Evolutionary conservation across 2,797 vertebrate species (phyloP).

Genomic region (Sphenopsis melanotis): DNA sequence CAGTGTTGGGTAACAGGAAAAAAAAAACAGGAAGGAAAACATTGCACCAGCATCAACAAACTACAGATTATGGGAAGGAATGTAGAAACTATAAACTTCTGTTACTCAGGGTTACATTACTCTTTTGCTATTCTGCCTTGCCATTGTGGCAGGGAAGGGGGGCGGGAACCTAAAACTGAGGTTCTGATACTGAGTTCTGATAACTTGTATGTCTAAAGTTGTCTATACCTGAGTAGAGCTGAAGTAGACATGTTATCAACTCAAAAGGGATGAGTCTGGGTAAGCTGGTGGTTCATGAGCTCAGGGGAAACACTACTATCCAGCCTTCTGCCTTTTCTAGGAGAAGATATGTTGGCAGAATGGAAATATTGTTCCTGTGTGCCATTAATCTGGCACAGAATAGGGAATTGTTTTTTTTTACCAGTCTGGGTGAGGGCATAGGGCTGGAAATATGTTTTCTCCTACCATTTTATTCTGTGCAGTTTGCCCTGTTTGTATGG

Average conservation of each 20-base stretch:
- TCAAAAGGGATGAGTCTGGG: neutral
- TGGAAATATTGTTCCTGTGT: neutral
- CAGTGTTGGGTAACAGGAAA: neutral
- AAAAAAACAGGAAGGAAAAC: slow-evolving; percentile 15
- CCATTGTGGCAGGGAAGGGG: neutral
- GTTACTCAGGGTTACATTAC: neutral
- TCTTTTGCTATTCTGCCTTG: neutral
- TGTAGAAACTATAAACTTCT: neutral
- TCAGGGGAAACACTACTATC: neutral
- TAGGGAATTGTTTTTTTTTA: neutral
- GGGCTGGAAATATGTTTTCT: neutral
- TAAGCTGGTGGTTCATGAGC: neutral
- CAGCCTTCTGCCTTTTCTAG: neutral
- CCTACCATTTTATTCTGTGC: neutral
- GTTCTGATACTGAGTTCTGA: neutral
- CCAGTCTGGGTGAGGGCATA: neutral
- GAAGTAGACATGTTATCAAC: neutral
- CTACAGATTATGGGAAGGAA: neutral
- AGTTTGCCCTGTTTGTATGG: neutral
- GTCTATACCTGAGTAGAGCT: neutral
- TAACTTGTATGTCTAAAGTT: neutral
- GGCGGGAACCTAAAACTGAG: neutral
- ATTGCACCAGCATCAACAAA: neutral
- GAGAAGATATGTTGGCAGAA: neutral
- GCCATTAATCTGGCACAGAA: neutral